Evolutionary conservation across 1,140 invertebrate species (phyloP).

Genomic region (Drosophila simulans): DNA sequence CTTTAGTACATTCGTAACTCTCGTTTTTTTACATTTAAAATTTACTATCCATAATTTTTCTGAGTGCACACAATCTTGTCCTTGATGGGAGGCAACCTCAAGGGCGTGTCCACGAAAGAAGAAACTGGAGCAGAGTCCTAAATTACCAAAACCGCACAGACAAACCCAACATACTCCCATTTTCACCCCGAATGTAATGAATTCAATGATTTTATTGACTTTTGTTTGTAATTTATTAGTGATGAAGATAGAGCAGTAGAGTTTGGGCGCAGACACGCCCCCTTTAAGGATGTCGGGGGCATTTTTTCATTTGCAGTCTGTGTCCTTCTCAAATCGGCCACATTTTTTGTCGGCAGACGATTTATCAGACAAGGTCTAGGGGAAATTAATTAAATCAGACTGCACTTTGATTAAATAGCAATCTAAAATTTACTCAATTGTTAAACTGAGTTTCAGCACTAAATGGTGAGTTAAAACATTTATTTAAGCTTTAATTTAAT

Average conservation of each 20-base stretch:
- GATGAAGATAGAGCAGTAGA: constrained; percentile 23
- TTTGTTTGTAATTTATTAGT: constrained; percentile 80
- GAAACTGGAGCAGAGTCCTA: constrained; percentile 60
- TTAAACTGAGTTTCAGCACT: no score
- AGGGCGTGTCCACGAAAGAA: constrained; percentile 58
- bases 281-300: constrained; percentile 25
- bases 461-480: no score
- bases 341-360: constrained; percentile 18
- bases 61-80: constrained; percentile 36
- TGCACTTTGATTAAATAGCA: constrained; percentile 2
- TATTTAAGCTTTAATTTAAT: no score
- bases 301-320: constrained; percentile 23
- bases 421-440: no score
- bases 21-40: not conserved
- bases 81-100: constrained; percentile 57
- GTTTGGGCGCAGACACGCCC: constrained; percentile 48
- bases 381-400: constrained; percentile 67
- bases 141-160: constrained; percentile 57
- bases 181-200: constrained; percentile 51
- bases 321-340: constrained; percentile 38
- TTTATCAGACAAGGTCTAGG: constrained; percentile 46
- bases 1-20: no score
- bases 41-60: not conserved
- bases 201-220: constrained; percentile 82
- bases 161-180: constrained; percentile 3